Evolutionary conservation across 2,797 vertebrate genomes (phyloP), one percentile per base, ranked within the genome.

Genomic region (Darevskia nairensis): DNA sequence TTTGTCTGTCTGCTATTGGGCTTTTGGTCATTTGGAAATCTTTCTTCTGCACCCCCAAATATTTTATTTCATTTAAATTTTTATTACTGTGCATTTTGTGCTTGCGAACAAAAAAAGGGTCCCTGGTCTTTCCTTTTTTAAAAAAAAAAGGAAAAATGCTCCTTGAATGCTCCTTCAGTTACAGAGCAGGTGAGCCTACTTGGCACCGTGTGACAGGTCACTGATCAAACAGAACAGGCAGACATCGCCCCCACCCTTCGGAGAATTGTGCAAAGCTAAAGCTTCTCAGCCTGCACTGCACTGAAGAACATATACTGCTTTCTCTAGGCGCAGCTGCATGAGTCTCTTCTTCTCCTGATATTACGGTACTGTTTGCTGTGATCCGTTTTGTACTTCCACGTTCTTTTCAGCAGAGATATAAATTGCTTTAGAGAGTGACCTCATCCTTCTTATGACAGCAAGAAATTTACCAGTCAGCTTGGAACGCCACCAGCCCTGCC

Each of bases 141-240:
- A 80, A 23, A 50, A 6, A 41, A 6, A 44, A 55, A 55, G 15
- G 74, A 46, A 76, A 50, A 29, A 80, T 82, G 68, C 82, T 82
- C 90, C 35, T 84, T 94, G 94, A 97, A 95, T 80, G 88, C 95
- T 96, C 93, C 95, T 97, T 93, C 96, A 96, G 95, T 97, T 97
- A 96, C 96, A 95, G 91, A 94, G 96, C 94, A 96, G 95, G 94
- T 92, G 94, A 95, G 91, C 95, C 95, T 97, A 97, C 96, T 95
- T 96, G 96, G 94, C 94, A 92, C 84, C 87, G 91, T 96, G 94
- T 86, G 94, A 97, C 96, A 97, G 97, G 96, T 97, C 97, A 97
- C 80, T 97, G 97, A 98, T 98, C 97, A 98, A 98, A 98, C 94
- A 96, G 92, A 95, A 85, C 94, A 95, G 91, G 89, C 89, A 95